These are phyloP conservation scores for Rana temporaria DNA, from an alignment of 2,113 vertebrate species.

Conservation along the genomic window DNA sequence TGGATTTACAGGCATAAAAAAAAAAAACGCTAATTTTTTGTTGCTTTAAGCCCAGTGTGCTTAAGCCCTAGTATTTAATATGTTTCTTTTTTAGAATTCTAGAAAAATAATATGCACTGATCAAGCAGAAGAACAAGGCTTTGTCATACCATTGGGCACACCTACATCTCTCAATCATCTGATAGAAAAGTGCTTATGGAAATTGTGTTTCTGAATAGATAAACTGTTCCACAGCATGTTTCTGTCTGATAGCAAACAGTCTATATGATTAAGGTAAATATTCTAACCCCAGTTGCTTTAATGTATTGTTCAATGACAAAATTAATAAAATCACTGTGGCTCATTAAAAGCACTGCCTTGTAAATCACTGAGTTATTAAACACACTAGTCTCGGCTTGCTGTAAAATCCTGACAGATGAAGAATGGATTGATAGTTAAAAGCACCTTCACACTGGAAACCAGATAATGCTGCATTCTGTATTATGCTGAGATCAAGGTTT, in stretches of 20 bases:
- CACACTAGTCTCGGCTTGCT: neutral
- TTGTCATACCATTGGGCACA: neutral
- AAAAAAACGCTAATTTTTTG: too few species aligned
- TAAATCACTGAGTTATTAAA: slow-evolving; percentile 10
- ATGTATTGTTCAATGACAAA: neutral
- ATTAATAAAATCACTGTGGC: slow-evolving; percentile 3
- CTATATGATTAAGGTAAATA: slow-evolving; percentile 2
- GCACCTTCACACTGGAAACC: neutral
- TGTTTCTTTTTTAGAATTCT: neutral
- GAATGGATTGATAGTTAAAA: slow-evolving; percentile 12
- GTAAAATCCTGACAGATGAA: neutral
- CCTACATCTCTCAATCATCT: slow-evolving; percentile 3
- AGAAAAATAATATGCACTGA: neutral
- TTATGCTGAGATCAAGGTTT: neutral
- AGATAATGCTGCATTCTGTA: neutral
- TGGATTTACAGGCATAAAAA: too few species aligned
- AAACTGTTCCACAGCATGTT: slow-evolving; percentile 10
- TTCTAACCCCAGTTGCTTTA: neutral
- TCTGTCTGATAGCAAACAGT: neutral
- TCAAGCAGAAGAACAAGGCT: neutral
- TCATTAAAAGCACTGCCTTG: neutral
- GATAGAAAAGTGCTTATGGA: slow-evolving; percentile 9
- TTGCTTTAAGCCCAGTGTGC: too few species aligned
- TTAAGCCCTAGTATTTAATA: too few species aligned
- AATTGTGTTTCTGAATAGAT: slow-evolving; percentile 5